Evolutionary conservation across 1,140 invertebrate species (phyloP), one percentile per base, ranked within the genome.

Genomic region (Ctenoplectra terminalis): DNA sequence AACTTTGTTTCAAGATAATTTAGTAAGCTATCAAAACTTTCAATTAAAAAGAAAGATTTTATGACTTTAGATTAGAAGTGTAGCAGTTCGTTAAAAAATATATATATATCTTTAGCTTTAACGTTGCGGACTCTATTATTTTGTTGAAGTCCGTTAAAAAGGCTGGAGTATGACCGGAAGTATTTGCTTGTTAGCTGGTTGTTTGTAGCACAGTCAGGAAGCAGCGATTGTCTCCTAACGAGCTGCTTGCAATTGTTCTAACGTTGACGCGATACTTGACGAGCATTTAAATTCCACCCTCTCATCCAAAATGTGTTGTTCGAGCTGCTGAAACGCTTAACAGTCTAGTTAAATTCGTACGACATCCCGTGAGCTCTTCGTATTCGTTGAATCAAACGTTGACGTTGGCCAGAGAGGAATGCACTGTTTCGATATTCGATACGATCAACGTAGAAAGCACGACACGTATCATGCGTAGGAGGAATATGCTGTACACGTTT

Each of bases 381-480:
- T n/a, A 40, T 31, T 56, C 23, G 56, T 43, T 31, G 13, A 67
- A 3, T 66, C 37, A 43, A 11, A n/a, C 3, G 8, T 63, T 56
- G 7, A 67, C 13, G 26, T 40, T 17, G 15, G 20, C 20, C 11
- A 34, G 23, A 8, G 13, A 20, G 17, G 20, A 46, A 66, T n/a
- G 29, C 20, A 29, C 48, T 50, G 23, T 17, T 40, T 0, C 11
- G 15, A 1, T 6, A 8, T 40, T 50, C 26, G 2, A 43, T 43
- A 40, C 17, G 1, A 17, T 37, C 15, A 15, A 9, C 11, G 34
- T 61, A 56, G n/a, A 71, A 61, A 60, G 13, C 31, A 26, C 17
- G 23, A 78, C 64, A 69, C 75, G 64, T 77, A 58, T 43, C 26
- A 20, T 1, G 26, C 40, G 75, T 78, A 31, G 54, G 64, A 11